phyloP scores from a whole-genome alignment of 1,140 invertebrate genomes.

The Cylas formicarius region DNA sequence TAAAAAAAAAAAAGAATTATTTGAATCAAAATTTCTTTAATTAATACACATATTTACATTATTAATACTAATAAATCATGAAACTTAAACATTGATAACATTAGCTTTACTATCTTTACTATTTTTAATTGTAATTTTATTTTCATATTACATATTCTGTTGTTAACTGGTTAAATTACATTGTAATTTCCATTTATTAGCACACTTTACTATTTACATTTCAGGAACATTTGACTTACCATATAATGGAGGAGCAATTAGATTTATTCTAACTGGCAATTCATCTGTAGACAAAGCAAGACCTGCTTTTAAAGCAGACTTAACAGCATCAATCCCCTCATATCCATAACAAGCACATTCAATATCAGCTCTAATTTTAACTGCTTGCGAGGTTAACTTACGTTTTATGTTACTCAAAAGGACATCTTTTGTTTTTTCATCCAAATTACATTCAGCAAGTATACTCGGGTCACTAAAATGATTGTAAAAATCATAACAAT shows the following conservation, averaged over 20 bases:
- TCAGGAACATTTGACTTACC: conserved; percentile 50
- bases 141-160: no score
- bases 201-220: conserved; percentile 2
- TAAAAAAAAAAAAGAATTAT: conserved; percentile 42
- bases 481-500: conserved; percentile 10
- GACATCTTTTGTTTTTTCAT: conserved; percentile 87
- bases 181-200: conserved; percentile 10
- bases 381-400: conserved; percentile 94
- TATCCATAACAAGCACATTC: conserved; percentile 98
- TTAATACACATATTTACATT: no score
- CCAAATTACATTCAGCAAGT: conserved; percentile 92
- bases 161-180: no score
- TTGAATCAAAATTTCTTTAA: no score
- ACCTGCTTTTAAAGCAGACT: conserved; percentile 85
- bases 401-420: conserved; percentile 92
- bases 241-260: conserved; percentile 97
- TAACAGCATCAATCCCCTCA: conserved; percentile 98
- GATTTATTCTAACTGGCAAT: conserved; percentile 96
- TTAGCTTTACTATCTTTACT: no score
- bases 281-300: conserved; percentile 87
- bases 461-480: conserved; percentile 77
- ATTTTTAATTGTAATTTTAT: no score
- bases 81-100: no score
- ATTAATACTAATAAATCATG: no score
- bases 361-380: conserved; percentile 96